These are phyloP conservation scores for Parotia lawesii DNA, from an alignment of 2,113 vertebrate genomes.

Conservation along the genomic window DNA sequence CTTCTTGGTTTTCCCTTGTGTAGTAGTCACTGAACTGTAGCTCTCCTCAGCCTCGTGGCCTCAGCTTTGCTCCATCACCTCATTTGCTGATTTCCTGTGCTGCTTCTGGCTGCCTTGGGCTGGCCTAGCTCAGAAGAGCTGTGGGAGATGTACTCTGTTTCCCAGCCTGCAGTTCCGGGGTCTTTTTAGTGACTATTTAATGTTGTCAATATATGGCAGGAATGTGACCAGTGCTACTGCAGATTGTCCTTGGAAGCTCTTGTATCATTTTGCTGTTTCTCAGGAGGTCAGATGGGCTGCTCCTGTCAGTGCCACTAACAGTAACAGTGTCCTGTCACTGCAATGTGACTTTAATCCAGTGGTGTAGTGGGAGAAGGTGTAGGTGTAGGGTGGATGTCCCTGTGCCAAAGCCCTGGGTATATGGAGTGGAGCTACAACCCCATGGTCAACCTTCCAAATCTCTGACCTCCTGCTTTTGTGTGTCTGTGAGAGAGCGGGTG, in stretches of 20 bases:
- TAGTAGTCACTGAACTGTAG: neutral
- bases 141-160: neutral
- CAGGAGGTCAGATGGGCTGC: rapidly evolving
- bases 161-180: rapidly evolving
- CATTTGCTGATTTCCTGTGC: neutral
- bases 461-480: neutral
- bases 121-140: neutral
- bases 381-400: neutral
- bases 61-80: rapidly evolving
- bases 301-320: neutral
- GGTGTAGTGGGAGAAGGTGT: too few species aligned
- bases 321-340: neutral
- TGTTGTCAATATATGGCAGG: neutral
- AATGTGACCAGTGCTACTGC: neutral
- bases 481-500: neutral
- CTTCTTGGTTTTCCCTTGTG: neutral
- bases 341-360: neutral
- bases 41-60: neutral
- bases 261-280: neutral
- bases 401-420: neutral
- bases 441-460: neutral
- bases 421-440: neutral
- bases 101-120: neutral
- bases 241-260: neutral
- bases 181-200: neutral